A percentile compares a stretch with the other conserved stretches of the same genome.
Evolutionary conservation across 2,113 vertebrate species (phyloP).

Genomic region (Bettongia penicillata): DNA sequence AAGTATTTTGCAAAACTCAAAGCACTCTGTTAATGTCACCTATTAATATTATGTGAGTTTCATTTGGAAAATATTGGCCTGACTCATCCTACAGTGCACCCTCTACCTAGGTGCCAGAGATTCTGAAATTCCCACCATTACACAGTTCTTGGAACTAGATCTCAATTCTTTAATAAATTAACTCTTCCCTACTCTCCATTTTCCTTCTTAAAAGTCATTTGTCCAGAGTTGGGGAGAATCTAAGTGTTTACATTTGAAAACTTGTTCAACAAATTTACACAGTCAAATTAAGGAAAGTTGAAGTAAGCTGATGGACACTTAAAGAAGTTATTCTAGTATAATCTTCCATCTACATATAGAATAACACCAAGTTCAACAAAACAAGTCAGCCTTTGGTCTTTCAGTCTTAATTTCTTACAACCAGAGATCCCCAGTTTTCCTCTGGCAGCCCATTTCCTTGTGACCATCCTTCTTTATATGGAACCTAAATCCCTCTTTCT

Average conservation of each 20-base stretch:
- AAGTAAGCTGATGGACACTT: background rate
- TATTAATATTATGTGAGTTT: background rate
- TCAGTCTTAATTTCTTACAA: background rate
- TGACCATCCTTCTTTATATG: too few relatives aligned
- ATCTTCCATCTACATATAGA: background rate
- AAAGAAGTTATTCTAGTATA: background rate
- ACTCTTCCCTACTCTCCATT: background rate
- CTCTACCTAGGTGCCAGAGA: background rate
- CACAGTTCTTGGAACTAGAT: background rate
- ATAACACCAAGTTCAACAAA: background rate
- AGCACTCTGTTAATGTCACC: background rate
- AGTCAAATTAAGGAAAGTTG: background rate
- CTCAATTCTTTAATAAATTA: background rate
- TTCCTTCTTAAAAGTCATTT: background rate
- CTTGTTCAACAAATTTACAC: background rate
- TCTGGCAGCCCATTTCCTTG: background rate
- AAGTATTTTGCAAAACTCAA: background rate
- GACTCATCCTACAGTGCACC: background rate
- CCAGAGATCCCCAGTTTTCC: background rate
- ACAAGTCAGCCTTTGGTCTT: background rate
- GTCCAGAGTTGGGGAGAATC: background rate
- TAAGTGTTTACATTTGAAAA: background rate
- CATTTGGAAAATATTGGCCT: background rate
- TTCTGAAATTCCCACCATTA: background rate
- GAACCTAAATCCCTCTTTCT: background rate